Evolutionary conservation across 1,140 invertebrate species (phyloP), one percentile per base, ranked within the genome.

Genomic region (Lordiphosa mommai): DNA sequence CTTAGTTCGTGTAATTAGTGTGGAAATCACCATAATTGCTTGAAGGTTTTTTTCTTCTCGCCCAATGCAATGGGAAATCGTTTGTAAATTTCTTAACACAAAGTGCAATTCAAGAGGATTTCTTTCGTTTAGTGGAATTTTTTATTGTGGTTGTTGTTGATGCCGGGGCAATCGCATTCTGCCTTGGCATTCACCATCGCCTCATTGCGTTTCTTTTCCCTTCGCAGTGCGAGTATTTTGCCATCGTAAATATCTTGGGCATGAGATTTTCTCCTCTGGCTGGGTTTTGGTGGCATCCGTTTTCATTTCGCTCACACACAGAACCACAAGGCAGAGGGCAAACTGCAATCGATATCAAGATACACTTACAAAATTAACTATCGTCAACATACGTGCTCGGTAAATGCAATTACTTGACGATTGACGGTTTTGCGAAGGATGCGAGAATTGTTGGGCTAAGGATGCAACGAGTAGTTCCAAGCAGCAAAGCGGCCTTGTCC

Each of bases 281-380:
- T 20, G 29, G 33, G 12, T 56, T 32, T 36, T 32, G 14, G 27
- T 34, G 67, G 27, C 47, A 49, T 72, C 67, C 50, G 36, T 14
- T 52, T 53, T 43, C 47, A 48, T 46, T 49, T 30, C n/a, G 46
- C 44, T 50, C 33, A 36, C 51, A 36, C 27, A 34, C 49, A 61
- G 47, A 27, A 41, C 60, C 58, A 49, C 56, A 30, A 17, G n/a
- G 5, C 20, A 20, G 13, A 14, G 17, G 57, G 58, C 58, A 50
- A 65, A 71, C 52, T 77, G 77, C 56, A 84, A 84, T 84, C 77
- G 77, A 84, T 84, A 84, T 84, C 77, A 72, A 72, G 77, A 84
- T 84, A 84, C 77, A 84, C 77, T 84, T 84, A 84, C 77, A 84
- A 84, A 84, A 84, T 84, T 84, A 84, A 84, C 77, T 84, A 84